phyloP scores from a whole-genome alignment of 2,888 invertebrate genomes.

The Aphelenchoides bicaudatus region DNA sequence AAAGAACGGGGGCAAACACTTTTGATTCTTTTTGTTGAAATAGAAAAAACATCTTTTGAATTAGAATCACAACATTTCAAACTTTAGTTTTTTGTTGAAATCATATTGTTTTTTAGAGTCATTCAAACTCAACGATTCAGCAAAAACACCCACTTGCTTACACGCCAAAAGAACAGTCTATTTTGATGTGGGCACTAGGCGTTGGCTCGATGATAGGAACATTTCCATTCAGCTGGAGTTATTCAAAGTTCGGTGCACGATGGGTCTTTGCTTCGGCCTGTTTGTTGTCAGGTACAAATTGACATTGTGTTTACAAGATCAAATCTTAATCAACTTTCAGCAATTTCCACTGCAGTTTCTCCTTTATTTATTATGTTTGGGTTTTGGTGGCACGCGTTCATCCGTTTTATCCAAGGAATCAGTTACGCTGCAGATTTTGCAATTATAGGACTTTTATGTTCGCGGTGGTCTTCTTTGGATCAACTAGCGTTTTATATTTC shows the following conservation, averaged over 20 bases:
- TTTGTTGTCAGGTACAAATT: constrained; percentile 18
- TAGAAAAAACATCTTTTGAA: not conserved
- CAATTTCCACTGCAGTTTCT: constrained; percentile 20
- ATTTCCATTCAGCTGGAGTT: constrained; percentile 45
- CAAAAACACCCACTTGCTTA: too few species aligned
- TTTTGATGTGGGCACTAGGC: constrained; percentile 44
- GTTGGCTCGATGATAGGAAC: constrained; percentile 46
- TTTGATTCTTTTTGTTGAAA: not conserved
- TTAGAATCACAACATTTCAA: constrained; percentile 23
- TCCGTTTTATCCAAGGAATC: constrained; percentile 35
- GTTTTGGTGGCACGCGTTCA: constrained; percentile 12
- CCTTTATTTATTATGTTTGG: constrained; percentile 14
- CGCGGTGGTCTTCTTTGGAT: constrained; percentile 17
- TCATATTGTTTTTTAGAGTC: too few species aligned
- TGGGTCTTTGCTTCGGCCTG: constrained; percentile 23
- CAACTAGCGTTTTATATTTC: constrained; percentile 22
- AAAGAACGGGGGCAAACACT: too few species aligned
- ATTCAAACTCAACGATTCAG: too few species aligned
- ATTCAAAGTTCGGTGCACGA: constrained; percentile 45
- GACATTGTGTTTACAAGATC: too few species aligned
- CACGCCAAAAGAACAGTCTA: constrained; percentile 35
- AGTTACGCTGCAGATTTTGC: constrained; percentile 45
- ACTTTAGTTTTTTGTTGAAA: too few species aligned
- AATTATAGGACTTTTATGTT: constrained; percentile 39
- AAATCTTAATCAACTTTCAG: too few species aligned